Evolutionary conservation across 2,888 invertebrate species (phyloP).

Genomic region (Dione juno): DNA sequence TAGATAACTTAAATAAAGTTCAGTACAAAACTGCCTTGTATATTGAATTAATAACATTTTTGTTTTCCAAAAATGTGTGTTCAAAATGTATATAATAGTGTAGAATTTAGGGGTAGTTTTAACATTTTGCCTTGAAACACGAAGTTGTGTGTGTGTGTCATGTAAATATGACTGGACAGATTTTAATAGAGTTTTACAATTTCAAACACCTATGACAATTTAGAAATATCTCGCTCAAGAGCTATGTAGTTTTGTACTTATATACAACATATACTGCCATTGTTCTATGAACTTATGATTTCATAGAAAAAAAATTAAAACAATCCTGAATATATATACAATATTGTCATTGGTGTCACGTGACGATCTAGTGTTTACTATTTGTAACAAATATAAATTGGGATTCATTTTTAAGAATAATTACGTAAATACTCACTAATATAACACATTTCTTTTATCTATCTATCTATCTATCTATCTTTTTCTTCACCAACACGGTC

Average conservation of each 20-base stretch:
- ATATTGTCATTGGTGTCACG: background rate
- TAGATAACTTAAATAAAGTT: constrained; percentile 50
- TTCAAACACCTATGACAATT: background rate
- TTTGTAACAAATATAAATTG: too few relatives aligned
- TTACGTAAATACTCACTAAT: too few relatives aligned
- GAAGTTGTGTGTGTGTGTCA: background rate
- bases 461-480: too few relatives aligned
- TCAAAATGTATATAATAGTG: constrained; percentile 63
- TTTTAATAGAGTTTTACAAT: constrained; percentile 18
- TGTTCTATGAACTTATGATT: background rate
- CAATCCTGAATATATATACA: background rate
- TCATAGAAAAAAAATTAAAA: background rate
- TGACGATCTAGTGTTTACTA: background rate
- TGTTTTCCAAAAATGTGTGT: constrained; percentile 56
- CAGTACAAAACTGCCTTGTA: constrained; percentile 62
- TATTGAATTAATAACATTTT: constrained; percentile 51
- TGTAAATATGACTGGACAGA: constrained; percentile 26
- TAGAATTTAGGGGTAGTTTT: background rate
- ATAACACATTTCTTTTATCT: too few relatives aligned
- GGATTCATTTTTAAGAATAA: too few relatives aligned
- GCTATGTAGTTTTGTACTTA: constrained; percentile 2
- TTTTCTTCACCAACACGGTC: too few relatives aligned
- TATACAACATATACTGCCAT: constrained; percentile 2
- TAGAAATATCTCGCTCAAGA: background rate
- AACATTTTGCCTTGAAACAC: constrained; percentile 15